These are phyloP conservation scores for Pagetopsis macropterus DNA, from an alignment of 2,797 vertebrate genomes.

Conservation along the genomic window DNA sequence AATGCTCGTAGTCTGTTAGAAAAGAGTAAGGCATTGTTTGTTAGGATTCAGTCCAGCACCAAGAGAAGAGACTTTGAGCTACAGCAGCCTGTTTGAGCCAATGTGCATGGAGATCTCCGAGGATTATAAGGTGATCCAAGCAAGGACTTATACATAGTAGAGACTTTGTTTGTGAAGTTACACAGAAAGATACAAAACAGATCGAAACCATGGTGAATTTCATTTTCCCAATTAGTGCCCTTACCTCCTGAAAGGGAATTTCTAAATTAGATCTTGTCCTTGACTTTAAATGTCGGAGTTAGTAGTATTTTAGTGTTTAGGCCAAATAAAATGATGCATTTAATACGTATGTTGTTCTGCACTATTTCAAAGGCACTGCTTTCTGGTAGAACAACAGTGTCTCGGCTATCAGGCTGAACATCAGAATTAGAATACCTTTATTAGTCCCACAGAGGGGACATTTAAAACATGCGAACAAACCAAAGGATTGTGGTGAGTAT, in stretches of 20 bases:
- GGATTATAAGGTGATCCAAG: conserved; percentile 23
- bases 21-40: conserved; percentile 93
- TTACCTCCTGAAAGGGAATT: neutral
- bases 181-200: neutral
- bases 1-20: conserved; percentile 75
- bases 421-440: no score
- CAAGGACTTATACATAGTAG: neutral
- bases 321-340: neutral
- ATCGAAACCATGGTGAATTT: conserved; percentile 29
- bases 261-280: conserved; percentile 1
- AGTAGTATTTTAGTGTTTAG: neutral
- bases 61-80: conserved; percentile 67
- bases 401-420: no score
- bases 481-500: no score
- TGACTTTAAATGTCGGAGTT: neutral
- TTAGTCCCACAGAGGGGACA: no score
- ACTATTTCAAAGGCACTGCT: neutral
- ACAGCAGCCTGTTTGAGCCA: conserved; percentile 65
- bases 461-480: no score
- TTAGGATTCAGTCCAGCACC: conserved; percentile 91
- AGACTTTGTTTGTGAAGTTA: conserved; percentile 15
- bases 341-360: neutral
- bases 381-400: neutral
- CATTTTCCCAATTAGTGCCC: neutral
- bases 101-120: conserved; percentile 42